Base-by-base conservation (phyloP, 2,888 invertebrate genomes). In the Diarsia dahlii region DNA sequence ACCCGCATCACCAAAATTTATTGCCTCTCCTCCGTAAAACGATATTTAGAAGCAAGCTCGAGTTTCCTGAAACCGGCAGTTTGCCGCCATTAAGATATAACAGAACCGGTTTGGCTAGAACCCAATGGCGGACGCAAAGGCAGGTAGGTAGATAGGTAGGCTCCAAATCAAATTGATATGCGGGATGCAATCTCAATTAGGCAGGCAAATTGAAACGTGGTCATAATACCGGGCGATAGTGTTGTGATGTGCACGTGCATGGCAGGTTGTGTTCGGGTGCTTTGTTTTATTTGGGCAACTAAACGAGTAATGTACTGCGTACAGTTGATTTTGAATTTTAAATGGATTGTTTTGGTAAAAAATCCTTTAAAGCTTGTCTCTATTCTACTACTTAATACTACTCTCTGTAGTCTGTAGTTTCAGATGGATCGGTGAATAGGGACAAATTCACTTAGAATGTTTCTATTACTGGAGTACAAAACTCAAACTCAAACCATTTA, bases 131-230 rank as follows among this genome's bases (percentile, higher is more conserved):
- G 75, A 74, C 74, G 70, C 76, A 69, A 68, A 39, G 46, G 56
- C 63, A 85, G 79, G 84, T 85, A 85, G 79, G 84, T 85, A 81
- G 68, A 78, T 80, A 67, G 60, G 34, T 80, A 67, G 60, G 34
- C 69, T 79, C 75, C 78, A 84, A 85, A 87, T 87, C 78, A 83
- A 84, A 86, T 89, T 88, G 85, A 86, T 89, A 88, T 88, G 87
- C 87, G 83, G 80, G 74, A 80, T 78, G 89, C 88, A 80, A 84
- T 88, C 87, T 86, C 87, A 89, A 89, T 87, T 89, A 89, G 74
- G 72, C 67, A 74, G 62, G 75, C 67, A 86, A 86, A 88, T 88
- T 85, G 87, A 85, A 88, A 81, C 84, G 76, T 74, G 74, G 73
- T 45, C 23, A 63, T 74, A 67, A 68, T 63, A 66, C 39, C 12